These are phyloP conservation scores for Malurus elegans DNA, from an alignment of 2,113 vertebrate species.

Conservation along the genomic window DNA sequence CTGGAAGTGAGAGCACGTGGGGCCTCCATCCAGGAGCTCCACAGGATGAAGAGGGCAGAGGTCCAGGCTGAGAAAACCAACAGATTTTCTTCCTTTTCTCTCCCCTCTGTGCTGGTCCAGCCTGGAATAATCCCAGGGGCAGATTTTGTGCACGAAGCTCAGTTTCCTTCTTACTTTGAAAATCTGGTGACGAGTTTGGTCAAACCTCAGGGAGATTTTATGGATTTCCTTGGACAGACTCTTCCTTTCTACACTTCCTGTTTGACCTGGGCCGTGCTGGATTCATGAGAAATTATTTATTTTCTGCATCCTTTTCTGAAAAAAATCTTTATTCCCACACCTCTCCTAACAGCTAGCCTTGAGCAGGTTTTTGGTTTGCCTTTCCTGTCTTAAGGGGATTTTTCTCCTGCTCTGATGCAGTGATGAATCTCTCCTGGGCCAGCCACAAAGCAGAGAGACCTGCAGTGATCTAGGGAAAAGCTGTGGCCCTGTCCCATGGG, in stretches of 20 bases:
- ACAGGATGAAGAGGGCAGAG: background rate
- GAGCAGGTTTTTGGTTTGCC: background rate
- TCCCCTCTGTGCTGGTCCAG: background rate
- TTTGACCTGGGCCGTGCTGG: background rate
- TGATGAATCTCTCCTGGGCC: background rate
- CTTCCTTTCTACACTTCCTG: fast-evolving
- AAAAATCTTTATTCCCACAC: background rate
- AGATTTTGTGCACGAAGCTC: background rate
- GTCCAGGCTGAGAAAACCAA: background rate
- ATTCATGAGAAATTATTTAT: background rate
- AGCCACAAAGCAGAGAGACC: background rate
- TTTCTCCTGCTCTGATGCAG: background rate
- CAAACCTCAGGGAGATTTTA: background rate
- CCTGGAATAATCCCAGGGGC: background rate
- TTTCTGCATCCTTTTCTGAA: background rate
- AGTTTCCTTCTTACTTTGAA: background rate
- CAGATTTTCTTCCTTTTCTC: background rate
- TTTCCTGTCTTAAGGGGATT: background rate
- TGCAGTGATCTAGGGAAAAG: background rate
- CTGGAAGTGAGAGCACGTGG: background rate
- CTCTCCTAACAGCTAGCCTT: background rate
- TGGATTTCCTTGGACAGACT: background rate
- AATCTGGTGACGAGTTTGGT: background rate
- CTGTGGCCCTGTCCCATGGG: background rate
- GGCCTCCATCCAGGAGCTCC: background rate